These are phyloP conservation scores for Zeuzera pyrina DNA, from an alignment of 2,888 invertebrate species.

Conservation along the genomic window DNA sequence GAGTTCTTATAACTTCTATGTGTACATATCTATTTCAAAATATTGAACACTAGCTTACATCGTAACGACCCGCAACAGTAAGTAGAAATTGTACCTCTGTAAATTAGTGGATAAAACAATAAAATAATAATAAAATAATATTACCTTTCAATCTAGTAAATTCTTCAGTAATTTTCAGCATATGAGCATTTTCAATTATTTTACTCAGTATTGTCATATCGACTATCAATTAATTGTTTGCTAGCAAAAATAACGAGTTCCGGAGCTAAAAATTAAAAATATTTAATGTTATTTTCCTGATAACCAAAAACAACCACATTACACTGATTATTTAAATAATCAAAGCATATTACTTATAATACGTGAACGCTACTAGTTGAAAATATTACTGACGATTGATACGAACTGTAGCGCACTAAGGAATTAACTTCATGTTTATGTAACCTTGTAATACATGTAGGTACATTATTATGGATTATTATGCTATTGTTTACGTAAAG, in stretches of 20 bases:
- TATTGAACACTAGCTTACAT: no score
- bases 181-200: constrained; percentile 49
- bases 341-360: background rate
- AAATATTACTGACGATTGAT: constrained; percentile 16
- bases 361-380: constrained; percentile 6
- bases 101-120: background rate
- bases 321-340: background rate
- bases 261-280: background rate
- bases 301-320: background rate
- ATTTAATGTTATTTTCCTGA: background rate
- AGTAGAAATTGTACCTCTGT: no score
- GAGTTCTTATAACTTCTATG: no score
- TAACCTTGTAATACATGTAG: constrained; percentile 16
- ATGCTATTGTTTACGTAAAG: no score
- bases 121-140: constrained; percentile 9
- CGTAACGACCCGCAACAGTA: no score
- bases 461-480: no score
- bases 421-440: constrained; percentile 8
- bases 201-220: constrained; percentile 46
- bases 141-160: constrained; percentile 60
- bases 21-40: no score
- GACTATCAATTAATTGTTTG: background rate
- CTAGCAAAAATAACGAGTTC: background rate
- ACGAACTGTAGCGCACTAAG: constrained; percentile 1
- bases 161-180: constrained; percentile 50